Evolutionary conservation across 2,797 vertebrate genomes (phyloP), one percentile per base, ranked within the genome.

Genomic region (Ispidina lecontei): DNA sequence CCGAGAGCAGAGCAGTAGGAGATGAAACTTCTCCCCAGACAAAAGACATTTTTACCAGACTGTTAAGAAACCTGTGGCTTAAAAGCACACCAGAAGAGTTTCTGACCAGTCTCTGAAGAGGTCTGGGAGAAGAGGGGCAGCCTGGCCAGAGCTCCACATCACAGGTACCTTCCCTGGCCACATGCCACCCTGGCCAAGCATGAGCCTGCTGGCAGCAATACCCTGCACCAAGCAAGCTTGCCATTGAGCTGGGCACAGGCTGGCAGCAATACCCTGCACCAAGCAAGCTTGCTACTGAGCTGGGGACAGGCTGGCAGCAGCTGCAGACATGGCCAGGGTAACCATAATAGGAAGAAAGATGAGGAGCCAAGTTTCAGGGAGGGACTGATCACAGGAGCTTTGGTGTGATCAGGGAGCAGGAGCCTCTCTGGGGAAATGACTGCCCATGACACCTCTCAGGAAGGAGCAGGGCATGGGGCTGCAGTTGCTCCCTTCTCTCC

Each of bases 281-380:
- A 2, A 22, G 37, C 29, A 13, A 26, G 41, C 7, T 37, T 2
- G 39, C 64, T 33, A 91, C 37, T 37, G 37, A 37, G 49, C 28
- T 3, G 7, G 2, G 14, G 23, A 18, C 44, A 5, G 68, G 47
- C 54, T 43, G 26, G 58, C 86, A 79, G 90, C 86, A 91, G 82
- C 71, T 82, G 91, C 60, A n/a, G 85, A 64, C 76, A 59, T 55
- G 90, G 83, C 55, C 55, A 19, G 14, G 9, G 64, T 72, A 90
- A 76, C 93, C 88, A 46, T 93, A 93, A 95, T 60, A 89, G 86
- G 95, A 71, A 95, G 90, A 91, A 90, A 89, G 94, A 73, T 17
- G 41, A 46, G 54, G 56, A 64, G 90, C 71, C 84, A 90, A 87
- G 89, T 58, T 68, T 60, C 65, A 67, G 64, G 37, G 83, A 72